phyloP scores from a whole-genome alignment of 1,140 invertebrate species.

The Aricia agestis region DNA sequence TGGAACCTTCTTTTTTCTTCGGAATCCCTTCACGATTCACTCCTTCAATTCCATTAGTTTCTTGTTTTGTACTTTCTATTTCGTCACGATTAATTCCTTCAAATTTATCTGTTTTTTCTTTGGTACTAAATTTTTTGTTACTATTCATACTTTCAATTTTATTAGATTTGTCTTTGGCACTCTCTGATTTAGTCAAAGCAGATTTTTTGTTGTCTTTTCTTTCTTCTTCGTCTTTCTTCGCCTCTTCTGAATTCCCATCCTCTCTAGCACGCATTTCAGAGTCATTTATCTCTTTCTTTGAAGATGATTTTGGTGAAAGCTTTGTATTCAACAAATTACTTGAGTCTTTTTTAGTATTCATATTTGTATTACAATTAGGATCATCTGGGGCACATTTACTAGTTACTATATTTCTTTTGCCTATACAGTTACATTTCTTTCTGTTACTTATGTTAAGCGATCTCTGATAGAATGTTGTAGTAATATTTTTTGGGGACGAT shows the following conservation, averaged over 20 bases:
- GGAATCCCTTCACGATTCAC: slow-evolving; percentile 26
- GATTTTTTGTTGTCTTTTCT: background rate
- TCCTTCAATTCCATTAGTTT: background rate
- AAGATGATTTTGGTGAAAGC: background rate
- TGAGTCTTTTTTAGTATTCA: background rate
- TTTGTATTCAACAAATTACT: background rate
- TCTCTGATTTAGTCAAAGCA: background rate
- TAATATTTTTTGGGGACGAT: background rate
- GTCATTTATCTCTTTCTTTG: background rate
- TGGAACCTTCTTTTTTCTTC: slow-evolving; percentile 48
- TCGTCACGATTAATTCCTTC: too few relatives aligned
- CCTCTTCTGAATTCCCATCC: background rate
- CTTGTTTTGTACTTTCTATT: too few relatives aligned
- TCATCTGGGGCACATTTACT: background rate
- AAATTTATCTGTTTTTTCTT: too few relatives aligned
- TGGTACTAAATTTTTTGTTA: too few relatives aligned
- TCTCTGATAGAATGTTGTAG: background rate
- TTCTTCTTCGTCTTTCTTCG: background rate
- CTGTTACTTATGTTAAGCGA: background rate
- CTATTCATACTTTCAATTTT: too few relatives aligned
- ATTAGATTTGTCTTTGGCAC: background rate
- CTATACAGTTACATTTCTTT: background rate
- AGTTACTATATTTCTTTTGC: background rate
- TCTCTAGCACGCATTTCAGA: background rate
- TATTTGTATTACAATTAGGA: background rate